Conservation (phyloP, 1,140 invertebrate species). For the Gyrodactylus bullatarudis region DNA sequence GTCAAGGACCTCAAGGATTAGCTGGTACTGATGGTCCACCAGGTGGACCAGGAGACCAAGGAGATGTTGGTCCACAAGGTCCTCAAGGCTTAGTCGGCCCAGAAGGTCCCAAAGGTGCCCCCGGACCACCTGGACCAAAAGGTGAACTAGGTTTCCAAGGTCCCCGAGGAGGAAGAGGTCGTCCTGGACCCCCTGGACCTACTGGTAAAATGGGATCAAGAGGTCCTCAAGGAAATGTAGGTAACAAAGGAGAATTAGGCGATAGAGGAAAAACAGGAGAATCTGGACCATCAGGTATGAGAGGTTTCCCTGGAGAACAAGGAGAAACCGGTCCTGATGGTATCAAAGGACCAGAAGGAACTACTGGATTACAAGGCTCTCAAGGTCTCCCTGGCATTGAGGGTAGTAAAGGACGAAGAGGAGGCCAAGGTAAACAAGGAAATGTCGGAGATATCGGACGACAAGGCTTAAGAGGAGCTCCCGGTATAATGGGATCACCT, state of each 20-base stretch:
- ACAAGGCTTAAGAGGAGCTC: not conserved
- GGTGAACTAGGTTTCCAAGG: constrained; percentile 19
- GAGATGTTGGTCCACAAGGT: constrained; percentile 12
- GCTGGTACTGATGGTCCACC: not conserved
- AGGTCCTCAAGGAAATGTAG: constrained; percentile 9
- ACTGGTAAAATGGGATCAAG: constrained; percentile 13
- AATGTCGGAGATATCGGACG: not conserved
- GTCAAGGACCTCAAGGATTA: constrained; percentile 13
- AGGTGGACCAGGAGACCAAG: constrained; percentile 8
- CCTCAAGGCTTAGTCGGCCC: not conserved
- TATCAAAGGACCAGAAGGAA: not conserved
- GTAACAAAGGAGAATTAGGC: constrained; percentile 1
- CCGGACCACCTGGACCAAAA: constrained; percentile 12
- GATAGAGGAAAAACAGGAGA: not conserved
- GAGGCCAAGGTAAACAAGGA: constrained; percentile 4
- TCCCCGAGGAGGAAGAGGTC: constrained; percentile 18
- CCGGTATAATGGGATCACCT: constrained; percentile 3
- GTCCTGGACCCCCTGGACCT: constrained; percentile 12
- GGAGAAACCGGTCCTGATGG: constrained; percentile 5
- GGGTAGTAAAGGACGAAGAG: constrained; percentile 7
- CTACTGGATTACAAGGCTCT: constrained; percentile 5
- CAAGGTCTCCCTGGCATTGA: constrained; percentile 6
- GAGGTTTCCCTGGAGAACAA: constrained; percentile 4
- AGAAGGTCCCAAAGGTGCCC: constrained; percentile 10
- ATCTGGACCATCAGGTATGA: constrained; percentile 1